These are phyloP conservation scores for Crotophaga sulcirostris DNA, from an alignment of 2,113 vertebrate species.

Conservation along the genomic window DNA sequence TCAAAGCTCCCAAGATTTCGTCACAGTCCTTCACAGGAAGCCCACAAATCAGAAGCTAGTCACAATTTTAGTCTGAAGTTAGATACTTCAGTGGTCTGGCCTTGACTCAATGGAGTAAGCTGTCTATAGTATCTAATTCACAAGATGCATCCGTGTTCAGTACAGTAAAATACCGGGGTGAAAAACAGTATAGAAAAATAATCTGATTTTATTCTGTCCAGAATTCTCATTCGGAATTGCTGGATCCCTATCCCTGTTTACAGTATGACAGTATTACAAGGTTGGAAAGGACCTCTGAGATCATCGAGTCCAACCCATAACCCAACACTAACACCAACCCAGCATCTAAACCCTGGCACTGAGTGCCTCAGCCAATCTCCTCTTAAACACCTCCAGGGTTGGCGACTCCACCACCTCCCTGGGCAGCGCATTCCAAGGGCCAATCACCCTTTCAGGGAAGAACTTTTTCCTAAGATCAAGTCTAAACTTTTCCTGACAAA, in stretches of 20 bases:
- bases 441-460: too few relatives aligned
- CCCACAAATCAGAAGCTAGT: not conserved
- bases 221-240: not conserved
- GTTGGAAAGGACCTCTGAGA: too few relatives aligned
- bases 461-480: too few relatives aligned
- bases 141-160: fast-evolving
- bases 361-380: too few relatives aligned
- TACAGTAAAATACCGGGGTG: not conserved
- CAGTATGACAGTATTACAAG: too few relatives aligned
- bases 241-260: not conserved
- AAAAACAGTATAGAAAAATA: not conserved
- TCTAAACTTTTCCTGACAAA: too few relatives aligned
- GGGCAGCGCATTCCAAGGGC: too few relatives aligned
- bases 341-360: too few relatives aligned
- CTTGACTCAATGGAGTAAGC: not conserved
- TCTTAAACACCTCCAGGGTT: too few relatives aligned
- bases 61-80: not conserved
- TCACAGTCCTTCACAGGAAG: not conserved
- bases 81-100: not conserved
- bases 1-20: not conserved
- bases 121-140: not conserved
- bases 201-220: not conserved
- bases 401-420: too few relatives aligned
- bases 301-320: too few relatives aligned
- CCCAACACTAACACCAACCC: too few relatives aligned